A percentile compares a stretch with the other conserved stretches of the same genome.
Evolutionary conservation across 2,113 vertebrate species (phyloP).

Genomic region (Hassar affinis): DNA sequence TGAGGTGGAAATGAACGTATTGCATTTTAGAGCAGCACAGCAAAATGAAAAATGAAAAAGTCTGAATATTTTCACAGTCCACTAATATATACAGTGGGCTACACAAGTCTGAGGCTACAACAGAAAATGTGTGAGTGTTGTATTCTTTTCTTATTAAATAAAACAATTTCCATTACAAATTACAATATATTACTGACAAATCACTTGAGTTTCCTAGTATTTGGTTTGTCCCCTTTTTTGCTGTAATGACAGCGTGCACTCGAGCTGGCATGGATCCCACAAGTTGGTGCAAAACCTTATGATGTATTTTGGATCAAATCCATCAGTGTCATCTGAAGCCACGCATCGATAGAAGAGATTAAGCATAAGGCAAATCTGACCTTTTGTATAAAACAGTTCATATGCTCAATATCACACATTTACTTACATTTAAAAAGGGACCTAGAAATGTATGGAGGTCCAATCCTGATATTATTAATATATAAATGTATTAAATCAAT

Average conservation of each 20-base stretch:
- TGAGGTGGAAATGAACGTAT: neutral
- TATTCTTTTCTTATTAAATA: neutral
- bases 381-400: neutral
- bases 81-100: neutral
- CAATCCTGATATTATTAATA: too few relatives aligned
- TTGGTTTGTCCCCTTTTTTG: neutral
- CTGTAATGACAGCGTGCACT: neutral
- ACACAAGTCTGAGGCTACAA: too few relatives aligned
- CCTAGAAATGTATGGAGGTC: too few relatives aligned
- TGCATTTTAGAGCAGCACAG: neutral
- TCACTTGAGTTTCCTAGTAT: neutral
- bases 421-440: neutral
- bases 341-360: neutral
- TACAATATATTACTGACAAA: neutral
- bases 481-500: too few relatives aligned
- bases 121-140: neutral
- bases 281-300: neutral
- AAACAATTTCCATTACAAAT: neutral
- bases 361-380: neutral
- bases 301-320: neutral
- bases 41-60: neutral
- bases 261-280: neutral
- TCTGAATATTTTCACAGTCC: neutral
- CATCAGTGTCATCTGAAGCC: neutral
- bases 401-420: neutral